phyloP scores from a whole-genome alignment of 1,140 invertebrate species.

The Caenorhabditis inopinata region DNA sequence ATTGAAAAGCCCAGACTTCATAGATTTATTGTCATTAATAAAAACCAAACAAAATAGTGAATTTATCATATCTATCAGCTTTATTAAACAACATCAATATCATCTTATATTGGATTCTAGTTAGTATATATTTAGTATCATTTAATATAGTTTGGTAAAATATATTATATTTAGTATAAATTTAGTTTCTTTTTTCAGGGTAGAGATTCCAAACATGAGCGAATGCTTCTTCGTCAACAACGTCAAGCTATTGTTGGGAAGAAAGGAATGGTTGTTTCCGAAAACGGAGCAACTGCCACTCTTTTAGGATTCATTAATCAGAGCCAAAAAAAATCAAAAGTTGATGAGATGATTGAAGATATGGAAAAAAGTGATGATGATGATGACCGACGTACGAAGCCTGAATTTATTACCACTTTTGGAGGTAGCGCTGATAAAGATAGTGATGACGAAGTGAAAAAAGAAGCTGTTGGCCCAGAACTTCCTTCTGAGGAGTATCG shows the following conservation, averaged over 20 bases:
- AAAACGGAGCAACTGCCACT: slow-evolving; percentile 61
- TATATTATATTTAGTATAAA: no score
- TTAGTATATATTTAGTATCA: no score
- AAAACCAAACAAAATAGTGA: no score
- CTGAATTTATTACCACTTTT: slow-evolving; percentile 62
- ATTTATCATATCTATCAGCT: no score
- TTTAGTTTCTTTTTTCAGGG: slow-evolving; percentile 53
- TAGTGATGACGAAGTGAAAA: not conserved
- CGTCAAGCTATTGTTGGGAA: slow-evolving; percentile 56
- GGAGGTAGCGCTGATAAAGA: slow-evolving; percentile 46
- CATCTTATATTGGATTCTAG: no score
- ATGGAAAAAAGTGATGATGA: slow-evolving; percentile 47
- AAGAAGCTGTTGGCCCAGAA: slow-evolving; percentile 45
- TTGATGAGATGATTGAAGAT: slow-evolving; percentile 2
- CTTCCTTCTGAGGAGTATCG: slow-evolving; percentile 56
- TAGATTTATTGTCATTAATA: no score
- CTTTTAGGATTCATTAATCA: slow-evolving; percentile 52
- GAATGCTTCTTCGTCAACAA: slow-evolving; percentile 53
- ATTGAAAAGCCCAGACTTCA: no score
- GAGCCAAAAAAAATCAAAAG: not conserved
- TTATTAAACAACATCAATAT: no score
- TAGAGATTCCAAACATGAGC: slow-evolving; percentile 59
- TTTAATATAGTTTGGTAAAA: no score
- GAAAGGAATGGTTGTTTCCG: slow-evolving; percentile 30
- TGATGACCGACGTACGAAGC: slow-evolving; percentile 50